phyloP scores from a whole-genome alignment of 2,797 vertebrate genomes.

The Helostoma temminkii region DNA sequence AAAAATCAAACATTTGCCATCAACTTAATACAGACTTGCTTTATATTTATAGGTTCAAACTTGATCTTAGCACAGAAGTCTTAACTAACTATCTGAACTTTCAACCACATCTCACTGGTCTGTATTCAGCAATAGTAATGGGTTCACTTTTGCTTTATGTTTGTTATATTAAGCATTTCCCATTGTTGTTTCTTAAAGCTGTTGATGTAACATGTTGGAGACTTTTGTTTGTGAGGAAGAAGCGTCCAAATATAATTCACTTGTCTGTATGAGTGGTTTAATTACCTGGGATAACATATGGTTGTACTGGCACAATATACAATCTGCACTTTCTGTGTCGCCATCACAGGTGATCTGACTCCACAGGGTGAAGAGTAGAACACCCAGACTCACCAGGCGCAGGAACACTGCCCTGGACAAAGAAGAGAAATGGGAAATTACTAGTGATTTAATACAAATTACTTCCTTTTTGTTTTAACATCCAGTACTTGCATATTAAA shows the following conservation, averaged over 20 bases:
- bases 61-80: too few relatives aligned
- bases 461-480: too few relatives aligned
- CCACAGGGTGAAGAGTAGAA: slow-evolving; percentile 88
- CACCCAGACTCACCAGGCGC: slow-evolving; percentile 85
- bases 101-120: too few relatives aligned
- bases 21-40: slow-evolving; percentile 1
- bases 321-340: rapidly evolving
- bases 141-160: too few relatives aligned
- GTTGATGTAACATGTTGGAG: background rate
- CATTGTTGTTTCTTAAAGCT: background rate
- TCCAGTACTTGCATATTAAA: background rate
- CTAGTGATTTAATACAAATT: background rate
- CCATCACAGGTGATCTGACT: slow-evolving; percentile 86
- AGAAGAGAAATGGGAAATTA: background rate
- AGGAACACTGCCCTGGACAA: slow-evolving; percentile 86
- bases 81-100: too few relatives aligned
- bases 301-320: slow-evolving; percentile 84
- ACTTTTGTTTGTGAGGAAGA: background rate
- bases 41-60: too few relatives aligned
- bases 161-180: background rate
- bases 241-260: background rate
- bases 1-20: slow-evolving; percentile 13
- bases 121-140: too few relatives aligned
- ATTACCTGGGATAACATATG: slow-evolving; percentile 81
- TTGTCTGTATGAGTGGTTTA: background rate